Base-by-base conservation (phyloP, 2,888 invertebrate genomes). In the Stenolophus ochropezus region DNA sequence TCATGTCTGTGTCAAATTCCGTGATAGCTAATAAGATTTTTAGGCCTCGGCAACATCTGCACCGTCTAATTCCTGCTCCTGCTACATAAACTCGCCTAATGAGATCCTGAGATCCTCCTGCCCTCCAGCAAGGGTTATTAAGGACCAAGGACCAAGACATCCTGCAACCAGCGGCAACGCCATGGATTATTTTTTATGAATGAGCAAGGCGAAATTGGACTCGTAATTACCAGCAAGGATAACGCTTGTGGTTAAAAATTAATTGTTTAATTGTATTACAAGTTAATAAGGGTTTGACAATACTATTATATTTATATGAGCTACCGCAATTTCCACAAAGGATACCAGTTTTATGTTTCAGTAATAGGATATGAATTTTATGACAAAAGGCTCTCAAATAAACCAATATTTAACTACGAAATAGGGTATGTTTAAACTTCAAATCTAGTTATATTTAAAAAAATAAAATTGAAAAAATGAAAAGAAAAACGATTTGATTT, bases 1-100 rank as follows among this genome's bases (percentile, higher is more conserved):
- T 61, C 25, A 61, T 27, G 61, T 61, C 61, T 25, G n/a, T 61
- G 61, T 61, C 61, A 61, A 58, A 61, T 61, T 61, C 25, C 61
- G 27, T 25, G 23, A 25, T 25, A 8, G 21, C 21, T 61, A 61
- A 61, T 61, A 61, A 61, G 61, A 61, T 61, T 61, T 61, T 61
- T 61, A 23, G 61, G 25, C 61, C 25, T 20, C 25, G 61, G 61
- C 14, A 61, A 61, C 61, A 61, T 61, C 61, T 61, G 61, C 23
- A 61, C 8, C 61, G 14, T 14, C 25, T 61, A 61, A 61, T 61
- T 61, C 25, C 25, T 61, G 4, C 23, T 58, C 61, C 61, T 61
- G 61, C 25, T 23, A 61, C 61, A 61, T 61, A 61, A 61, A 51
- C 51, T 51, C 51, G 51, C 51, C 16, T 51, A 51, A 51, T 51